Percentiles rank a stretch among this genome's conserved stretches.
Conservation (phyloP, 2,113 vertebrate species). For the Cervus canadensis region DNA sequence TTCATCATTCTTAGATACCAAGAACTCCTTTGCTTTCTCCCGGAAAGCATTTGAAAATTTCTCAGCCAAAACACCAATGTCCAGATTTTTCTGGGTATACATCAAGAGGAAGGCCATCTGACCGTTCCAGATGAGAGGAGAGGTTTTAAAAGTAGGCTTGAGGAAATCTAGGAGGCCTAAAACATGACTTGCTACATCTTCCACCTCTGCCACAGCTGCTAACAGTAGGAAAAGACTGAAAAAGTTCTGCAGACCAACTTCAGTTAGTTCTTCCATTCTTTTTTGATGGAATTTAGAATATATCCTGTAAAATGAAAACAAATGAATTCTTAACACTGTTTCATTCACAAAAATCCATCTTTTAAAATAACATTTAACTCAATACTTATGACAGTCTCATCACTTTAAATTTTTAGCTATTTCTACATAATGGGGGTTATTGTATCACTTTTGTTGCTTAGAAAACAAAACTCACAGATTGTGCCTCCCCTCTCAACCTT, state of each 20-base stretch:
- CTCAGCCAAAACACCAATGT: conserved; percentile 87
- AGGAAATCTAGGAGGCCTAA: conserved; percentile 88
- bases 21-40: conserved; percentile 92
- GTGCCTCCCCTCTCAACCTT: neutral
- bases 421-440: neutral
- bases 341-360: conserved; percentile 1
- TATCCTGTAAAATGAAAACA: conserved; percentile 83
- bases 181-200: conserved; percentile 89
- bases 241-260: conserved; percentile 93
- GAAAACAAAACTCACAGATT: neutral
- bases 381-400: neutral
- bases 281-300: conserved; percentile 96
- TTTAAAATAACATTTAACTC: neutral
- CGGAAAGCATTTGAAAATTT: conserved; percentile 87
- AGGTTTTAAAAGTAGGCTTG: conserved; percentile 75
- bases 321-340: neutral
- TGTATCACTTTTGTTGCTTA: neutral
- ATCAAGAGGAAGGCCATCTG: conserved; percentile 91
- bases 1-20: conserved; percentile 89
- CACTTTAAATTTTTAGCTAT: neutral
- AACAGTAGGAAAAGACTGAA: conserved; percentile 92
- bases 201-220: conserved; percentile 86
- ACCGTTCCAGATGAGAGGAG: conserved; percentile 91
- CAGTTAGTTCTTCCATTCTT: conserved; percentile 94
- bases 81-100: conserved; percentile 91